Evolutionary conservation across 1,140 invertebrate genomes (phyloP).

Genomic region (Tetranychus cinnabarinus): DNA sequence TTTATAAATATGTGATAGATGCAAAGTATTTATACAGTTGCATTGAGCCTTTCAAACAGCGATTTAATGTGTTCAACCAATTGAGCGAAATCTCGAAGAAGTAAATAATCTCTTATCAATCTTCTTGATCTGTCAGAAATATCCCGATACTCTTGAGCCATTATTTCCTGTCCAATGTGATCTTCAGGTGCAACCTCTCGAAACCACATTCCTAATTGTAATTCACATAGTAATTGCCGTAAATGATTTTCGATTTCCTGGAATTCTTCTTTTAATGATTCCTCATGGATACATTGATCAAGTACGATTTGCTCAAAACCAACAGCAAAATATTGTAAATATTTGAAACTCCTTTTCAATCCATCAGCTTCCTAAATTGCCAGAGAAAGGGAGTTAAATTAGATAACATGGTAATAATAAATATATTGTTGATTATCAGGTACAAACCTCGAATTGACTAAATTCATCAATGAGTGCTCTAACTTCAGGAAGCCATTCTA

Average conservation of each 20-base stretch:
- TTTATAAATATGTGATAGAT: too few species aligned
- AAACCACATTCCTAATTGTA: slow-evolving; percentile 31
- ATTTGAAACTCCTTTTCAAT: slow-evolving; percentile 29
- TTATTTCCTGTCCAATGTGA: slow-evolving; percentile 26
- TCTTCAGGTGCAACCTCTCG: slow-evolving; percentile 23
- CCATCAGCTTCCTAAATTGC: slow-evolving; percentile 12
- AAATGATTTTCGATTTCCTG: slow-evolving; percentile 30
- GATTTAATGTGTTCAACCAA: too few species aligned
- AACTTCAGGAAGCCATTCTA: too few species aligned
- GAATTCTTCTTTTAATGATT: slow-evolving; percentile 28
- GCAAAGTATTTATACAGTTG: too few species aligned
- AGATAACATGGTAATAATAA: not conserved
- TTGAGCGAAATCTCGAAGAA: slow-evolving; percentile 32
- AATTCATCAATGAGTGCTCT: too few species aligned
- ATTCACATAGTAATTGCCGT: slow-evolving; percentile 31
- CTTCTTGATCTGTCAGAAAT: slow-evolving; percentile 22
- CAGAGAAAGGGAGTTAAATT: too few species aligned
- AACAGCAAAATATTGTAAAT: slow-evolving; percentile 37
- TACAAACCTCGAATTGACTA: too few species aligned
- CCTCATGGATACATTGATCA: slow-evolving; percentile 29
- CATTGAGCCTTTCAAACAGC: too few species aligned
- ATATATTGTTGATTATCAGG: too few species aligned
- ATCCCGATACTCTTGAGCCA: slow-evolving; percentile 27
- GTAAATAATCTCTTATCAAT: slow-evolving; percentile 35
- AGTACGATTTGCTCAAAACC: slow-evolving; percentile 36